Evolutionary conservation across 1,140 invertebrate species (phyloP).

Genomic region (Cotesia vestalis): DNA sequence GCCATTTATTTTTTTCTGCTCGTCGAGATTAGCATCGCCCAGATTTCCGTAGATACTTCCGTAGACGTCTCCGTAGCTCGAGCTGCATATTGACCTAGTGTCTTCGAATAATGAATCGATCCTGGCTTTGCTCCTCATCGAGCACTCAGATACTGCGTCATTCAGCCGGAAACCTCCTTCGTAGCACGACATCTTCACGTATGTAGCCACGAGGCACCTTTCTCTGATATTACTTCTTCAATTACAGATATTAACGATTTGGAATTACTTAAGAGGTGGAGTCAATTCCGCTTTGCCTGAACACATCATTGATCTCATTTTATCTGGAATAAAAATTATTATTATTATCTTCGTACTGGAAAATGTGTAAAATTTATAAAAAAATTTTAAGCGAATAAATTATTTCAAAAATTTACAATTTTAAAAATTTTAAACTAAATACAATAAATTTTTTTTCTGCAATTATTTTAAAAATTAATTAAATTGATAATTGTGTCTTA

Average conservation of each 20-base stretch:
- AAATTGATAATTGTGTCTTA: too few species aligned
- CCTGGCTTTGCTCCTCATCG: slow-evolving; percentile 61
- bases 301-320: too few species aligned
- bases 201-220: not conserved
- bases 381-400: too few species aligned
- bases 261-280: too few species aligned
- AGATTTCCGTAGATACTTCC: slow-evolving; percentile 31
- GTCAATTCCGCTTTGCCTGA: too few species aligned
- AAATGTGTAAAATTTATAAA: too few species aligned
- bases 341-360: too few species aligned
- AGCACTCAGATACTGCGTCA: slow-evolving; percentile 59
- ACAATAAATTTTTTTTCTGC: too few species aligned
- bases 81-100: slow-evolving; percentile 58
- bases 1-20: slow-evolving; percentile 70
- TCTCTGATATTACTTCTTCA: not conserved
- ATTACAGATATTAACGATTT: not conserved
- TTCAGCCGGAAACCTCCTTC: slow-evolving; percentile 59
- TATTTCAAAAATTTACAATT: too few species aligned
- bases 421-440: too few species aligned
- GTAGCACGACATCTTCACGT: slow-evolving; percentile 51
- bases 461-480: too few species aligned
- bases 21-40: slow-evolving; percentile 50
- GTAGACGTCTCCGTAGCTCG: slow-evolving; percentile 53
- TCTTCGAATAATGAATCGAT: slow-evolving; percentile 88
- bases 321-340: too few species aligned